Base-by-base conservation (phyloP, 2,888 invertebrate species). In the Bruchidius siliquastri region DNA sequence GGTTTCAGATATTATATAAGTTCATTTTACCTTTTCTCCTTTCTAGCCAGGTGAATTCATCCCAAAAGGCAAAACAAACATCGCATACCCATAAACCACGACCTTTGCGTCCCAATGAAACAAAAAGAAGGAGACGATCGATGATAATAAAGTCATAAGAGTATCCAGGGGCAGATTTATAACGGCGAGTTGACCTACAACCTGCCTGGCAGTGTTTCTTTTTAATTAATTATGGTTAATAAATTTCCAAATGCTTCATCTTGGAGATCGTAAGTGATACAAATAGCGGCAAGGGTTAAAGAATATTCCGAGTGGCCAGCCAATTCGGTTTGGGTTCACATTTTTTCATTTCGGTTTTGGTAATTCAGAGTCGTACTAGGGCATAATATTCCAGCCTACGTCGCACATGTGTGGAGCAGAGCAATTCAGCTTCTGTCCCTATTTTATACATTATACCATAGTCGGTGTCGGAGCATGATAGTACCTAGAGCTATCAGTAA, bases 241-340 rank as follows among this genome's bases (percentile, higher is more conserved):
- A 78, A 78, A 78, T 78, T 78, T 78, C 74, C 77, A 75, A 74
- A 78, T 78, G 76, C 74, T 76, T 78, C 78, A 78, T 76, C 76
- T 73, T 71, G 75, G 72, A 77, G 78, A 78, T 78, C 74, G 73
- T 75, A 78, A 75, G 73, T 78, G 78, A 78, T 78, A 78, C 76
- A 77, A 72, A 74, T 74, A 76, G 75, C 71, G 72, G 73, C 72
- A 73, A 73, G 73, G 72, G 72, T 4, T 69, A 26, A 21, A 26
- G 69, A n/a, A 69, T 20, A 26, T 21, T 20, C 22, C 26, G 69
- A 69, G 21, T 69, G 22, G 20, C 22, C 26, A 20, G 20, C 3
- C 26, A 4, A 26, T 26, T 69, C n/a, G 69, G 69, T 22, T 70
- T 8, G 20, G 18, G 22, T 70, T 8, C 26, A 22, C 6, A 20